phyloP scores from a whole-genome alignment of 2,888 invertebrate species.

The Dynastes hyllus region DNA sequence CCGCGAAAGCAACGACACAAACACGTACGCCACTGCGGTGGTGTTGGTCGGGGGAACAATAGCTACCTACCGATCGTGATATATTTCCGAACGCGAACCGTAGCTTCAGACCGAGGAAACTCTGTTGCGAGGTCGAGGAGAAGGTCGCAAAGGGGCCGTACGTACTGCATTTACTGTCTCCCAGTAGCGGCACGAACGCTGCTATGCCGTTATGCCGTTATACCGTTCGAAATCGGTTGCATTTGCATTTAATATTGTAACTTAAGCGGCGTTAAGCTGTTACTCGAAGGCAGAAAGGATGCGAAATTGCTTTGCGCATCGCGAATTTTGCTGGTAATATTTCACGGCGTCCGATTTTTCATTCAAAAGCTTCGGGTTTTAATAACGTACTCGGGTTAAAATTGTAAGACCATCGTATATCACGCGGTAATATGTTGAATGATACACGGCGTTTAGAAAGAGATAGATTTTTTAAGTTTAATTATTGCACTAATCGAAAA shows the following conservation, averaged over 20 bases:
- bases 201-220: neutral
- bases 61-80: slow-evolving; percentile 25
- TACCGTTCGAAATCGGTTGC: neutral
- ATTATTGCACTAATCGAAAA: too few species aligned
- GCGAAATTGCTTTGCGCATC: neutral
- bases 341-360: too few species aligned
- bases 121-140: neutral
- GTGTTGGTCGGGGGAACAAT: neutral
- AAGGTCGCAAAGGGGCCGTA: neutral
- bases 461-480: neutral
- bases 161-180: neutral
- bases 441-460: neutral
- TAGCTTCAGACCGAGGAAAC: neutral
- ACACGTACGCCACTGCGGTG: neutral
- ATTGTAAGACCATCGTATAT: neutral
- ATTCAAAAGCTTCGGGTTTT: neutral
- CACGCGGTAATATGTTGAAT: neutral
- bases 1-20: neutral
- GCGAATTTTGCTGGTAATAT: neutral
- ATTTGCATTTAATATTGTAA: slow-evolving; percentile 4
- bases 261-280: slow-evolving; percentile 1
- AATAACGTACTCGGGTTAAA: neutral
- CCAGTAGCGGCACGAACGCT: neutral
- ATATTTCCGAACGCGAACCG: neutral
- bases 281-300: neutral